phyloP scores from a whole-genome alignment of 1,140 invertebrate species.

The Pogonomyrmex barbatus region DNA sequence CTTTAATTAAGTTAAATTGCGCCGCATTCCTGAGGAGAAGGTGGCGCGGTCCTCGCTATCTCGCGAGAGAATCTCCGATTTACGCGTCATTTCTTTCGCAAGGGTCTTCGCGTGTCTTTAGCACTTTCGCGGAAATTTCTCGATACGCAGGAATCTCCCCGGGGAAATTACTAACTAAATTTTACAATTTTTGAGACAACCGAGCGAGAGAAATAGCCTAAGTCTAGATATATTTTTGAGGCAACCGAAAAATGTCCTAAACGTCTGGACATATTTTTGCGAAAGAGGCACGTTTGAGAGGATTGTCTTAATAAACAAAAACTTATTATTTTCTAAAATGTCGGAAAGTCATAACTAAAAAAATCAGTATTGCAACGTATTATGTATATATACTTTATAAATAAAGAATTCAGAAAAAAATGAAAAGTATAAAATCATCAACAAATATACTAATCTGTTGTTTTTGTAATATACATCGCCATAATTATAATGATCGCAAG shows the following conservation, averaged over 20 bases:
- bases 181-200: not conserved
- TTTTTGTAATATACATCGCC: not conserved
- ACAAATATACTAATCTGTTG: not conserved
- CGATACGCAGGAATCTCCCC: not conserved
- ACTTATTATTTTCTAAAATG: not conserved
- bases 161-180: not conserved
- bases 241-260: not conserved
- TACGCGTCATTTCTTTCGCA: constrained; percentile 30
- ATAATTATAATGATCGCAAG: not conserved
- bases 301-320: not conserved
- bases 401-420: not conserved
- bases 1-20: constrained; percentile 62
- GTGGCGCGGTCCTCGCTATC: not conserved
- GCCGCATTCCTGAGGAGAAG: constrained; percentile 30
- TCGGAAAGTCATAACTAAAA: not conserved
- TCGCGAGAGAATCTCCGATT: not conserved
- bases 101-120: not conserved
- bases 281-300: no score
- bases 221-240: no score
- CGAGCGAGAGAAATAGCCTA: not conserved
- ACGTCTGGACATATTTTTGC: not conserved
- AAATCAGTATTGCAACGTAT: not conserved
- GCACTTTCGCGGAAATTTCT: not conserved
- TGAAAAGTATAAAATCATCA: not conserved
- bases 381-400: not conserved